Evolutionary conservation across 2,113 vertebrate genomes (phyloP).

Genomic region (Euleptes europaea): DNA sequence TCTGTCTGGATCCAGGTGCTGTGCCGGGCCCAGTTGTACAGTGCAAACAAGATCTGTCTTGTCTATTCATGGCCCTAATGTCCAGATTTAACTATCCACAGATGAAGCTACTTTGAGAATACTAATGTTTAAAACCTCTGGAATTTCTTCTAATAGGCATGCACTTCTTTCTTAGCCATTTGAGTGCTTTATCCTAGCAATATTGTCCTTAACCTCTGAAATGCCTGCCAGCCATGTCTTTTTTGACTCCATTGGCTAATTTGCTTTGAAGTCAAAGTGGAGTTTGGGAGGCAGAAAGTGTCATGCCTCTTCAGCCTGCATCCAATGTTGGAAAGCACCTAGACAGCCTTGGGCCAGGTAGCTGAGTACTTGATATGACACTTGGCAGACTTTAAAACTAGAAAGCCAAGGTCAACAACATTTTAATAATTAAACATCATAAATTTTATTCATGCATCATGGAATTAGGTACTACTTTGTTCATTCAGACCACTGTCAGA

Average conservation of each 20-base stretch:
- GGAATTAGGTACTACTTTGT: background rate
- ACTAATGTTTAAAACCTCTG: background rate
- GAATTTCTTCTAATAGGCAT: background rate
- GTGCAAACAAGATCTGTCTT: too few species aligned
- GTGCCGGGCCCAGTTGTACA: too few species aligned
- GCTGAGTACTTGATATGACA: background rate
- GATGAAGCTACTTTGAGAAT: too few species aligned
- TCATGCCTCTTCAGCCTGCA: background rate
- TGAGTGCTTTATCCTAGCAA: background rate
- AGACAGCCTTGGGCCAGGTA: background rate
- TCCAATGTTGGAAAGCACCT: background rate
- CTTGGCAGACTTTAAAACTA: background rate
- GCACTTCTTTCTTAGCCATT: background rate
- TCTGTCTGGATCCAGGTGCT: too few species aligned
- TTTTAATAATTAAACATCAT: background rate
- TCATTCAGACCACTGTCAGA: background rate
- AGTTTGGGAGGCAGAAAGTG: background rate
- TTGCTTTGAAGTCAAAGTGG: background rate
- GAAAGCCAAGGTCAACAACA: background rate
- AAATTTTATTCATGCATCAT: background rate
- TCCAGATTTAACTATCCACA: too few species aligned
- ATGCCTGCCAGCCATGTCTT: background rate
- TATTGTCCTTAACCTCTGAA: background rate
- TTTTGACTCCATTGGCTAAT: background rate
- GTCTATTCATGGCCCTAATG: too few species aligned